phyloP scores from a whole-genome alignment of 2,113 vertebrate species.

The Dasyornis broadbenti region DNA sequence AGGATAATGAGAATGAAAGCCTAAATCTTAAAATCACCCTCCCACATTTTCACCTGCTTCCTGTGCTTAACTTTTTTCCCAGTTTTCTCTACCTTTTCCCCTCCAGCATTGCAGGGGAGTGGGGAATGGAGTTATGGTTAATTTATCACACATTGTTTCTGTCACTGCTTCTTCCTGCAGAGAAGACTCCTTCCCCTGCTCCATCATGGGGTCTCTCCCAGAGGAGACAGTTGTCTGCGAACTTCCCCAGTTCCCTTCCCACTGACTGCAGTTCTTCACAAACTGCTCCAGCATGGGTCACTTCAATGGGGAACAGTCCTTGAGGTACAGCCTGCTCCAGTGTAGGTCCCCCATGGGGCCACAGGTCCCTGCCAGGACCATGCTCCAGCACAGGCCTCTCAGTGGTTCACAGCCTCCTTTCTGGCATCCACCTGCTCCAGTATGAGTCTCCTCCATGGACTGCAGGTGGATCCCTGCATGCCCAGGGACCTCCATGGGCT shows the following conservation, averaged over 20 bases:
- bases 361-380: background rate
- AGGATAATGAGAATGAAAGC: background rate
- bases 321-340: background rate
- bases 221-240: background rate
- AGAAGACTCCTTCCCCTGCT: background rate
- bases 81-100: background rate
- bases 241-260: fast-evolving
- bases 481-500: background rate
- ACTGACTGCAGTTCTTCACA: background rate
- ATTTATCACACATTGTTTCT: background rate
- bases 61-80: background rate
- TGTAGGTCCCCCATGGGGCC: no score
- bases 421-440: background rate
- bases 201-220: background rate
- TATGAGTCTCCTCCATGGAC: fast-evolving
- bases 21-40: background rate
- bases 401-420: background rate
- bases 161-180: background rate
- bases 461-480: background rate
- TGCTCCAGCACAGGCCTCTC: background rate
- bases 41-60: background rate
- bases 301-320: fast-evolving
- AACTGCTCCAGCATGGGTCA: background rate
- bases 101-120: background rate
- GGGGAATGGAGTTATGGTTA: background rate